These are phyloP conservation scores for Archocentrus centrarchus DNA, from an alignment of 2,113 vertebrate genomes.

Conservation along the genomic window DNA sequence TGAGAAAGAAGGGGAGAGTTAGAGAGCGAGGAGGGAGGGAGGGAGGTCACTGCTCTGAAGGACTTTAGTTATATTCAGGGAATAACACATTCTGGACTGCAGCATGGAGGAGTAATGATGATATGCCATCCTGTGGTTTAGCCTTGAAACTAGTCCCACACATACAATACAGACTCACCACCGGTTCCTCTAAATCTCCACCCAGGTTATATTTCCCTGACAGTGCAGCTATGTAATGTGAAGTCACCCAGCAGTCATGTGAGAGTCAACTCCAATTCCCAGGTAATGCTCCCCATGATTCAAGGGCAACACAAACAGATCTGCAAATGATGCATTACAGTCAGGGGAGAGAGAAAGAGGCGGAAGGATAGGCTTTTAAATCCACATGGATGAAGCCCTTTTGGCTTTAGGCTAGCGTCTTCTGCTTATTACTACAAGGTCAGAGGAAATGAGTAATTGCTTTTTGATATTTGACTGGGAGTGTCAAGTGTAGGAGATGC, in stretches of 20 bases:
- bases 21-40: conserved; percentile 14
- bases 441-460: background rate
- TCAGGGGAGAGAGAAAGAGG: background rate
- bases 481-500: background rate
- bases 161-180: conserved; percentile 31
- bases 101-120: conserved; percentile 48
- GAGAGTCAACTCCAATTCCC: conserved; percentile 35
- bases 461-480: background rate
- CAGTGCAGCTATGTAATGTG: conserved; percentile 21
- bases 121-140: conserved; percentile 59
- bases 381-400: no score
- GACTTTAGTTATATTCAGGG: conserved; percentile 48
- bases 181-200: conserved; percentile 36
- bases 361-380: background rate
- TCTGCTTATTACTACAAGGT: background rate
- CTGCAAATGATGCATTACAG: background rate
- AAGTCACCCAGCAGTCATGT: conserved; percentile 14
- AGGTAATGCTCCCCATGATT: conserved; percentile 24
- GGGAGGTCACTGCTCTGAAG: conserved; percentile 51
- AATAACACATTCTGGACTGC: conserved; percentile 43
- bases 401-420: background rate
- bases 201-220: conserved; percentile 63
- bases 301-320: background rate
- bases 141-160: conserved; percentile 9
- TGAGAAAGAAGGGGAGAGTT: conserved; percentile 15